Percentiles rank a stretch among this genome's conserved stretches.
These are phyloP conservation scores for Pogonus chalceus DNA, from an alignment of 1,140 invertebrate species.

Conservation along the genomic window DNA sequence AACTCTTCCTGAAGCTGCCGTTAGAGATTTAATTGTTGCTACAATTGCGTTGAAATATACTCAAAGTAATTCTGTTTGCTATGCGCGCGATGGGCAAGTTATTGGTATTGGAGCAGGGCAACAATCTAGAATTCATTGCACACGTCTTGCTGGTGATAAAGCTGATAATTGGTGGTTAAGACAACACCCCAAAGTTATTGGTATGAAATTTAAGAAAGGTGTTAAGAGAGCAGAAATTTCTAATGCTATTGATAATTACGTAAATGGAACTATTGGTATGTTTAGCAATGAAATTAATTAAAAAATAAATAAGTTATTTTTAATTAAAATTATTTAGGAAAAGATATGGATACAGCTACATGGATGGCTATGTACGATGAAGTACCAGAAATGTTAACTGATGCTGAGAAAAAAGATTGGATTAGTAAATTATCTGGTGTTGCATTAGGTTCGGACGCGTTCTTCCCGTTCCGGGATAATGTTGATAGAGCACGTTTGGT, in stretches of 20 bases:
- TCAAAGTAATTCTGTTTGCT: slow-evolving; percentile 95
- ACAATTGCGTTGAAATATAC: slow-evolving; percentile 96
- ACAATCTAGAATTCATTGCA: slow-evolving; percentile 96
- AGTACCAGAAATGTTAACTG: slow-evolving; percentile 55
- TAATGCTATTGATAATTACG: slow-evolving; percentile 94
- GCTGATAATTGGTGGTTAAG: slow-evolving; percentile 98
- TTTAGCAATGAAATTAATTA: not conserved
- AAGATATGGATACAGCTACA: slow-evolving; percentile 55
- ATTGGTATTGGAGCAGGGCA: slow-evolving; percentile 94
- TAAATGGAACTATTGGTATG: slow-evolving; percentile 78
- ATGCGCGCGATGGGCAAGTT: slow-evolving; percentile 83
- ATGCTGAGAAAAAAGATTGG: slow-evolving; percentile 70
- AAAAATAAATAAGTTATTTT: not conserved
- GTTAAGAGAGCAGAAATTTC: slow-evolving; percentile 88
- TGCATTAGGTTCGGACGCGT: slow-evolving; percentile 92
- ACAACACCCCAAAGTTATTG: slow-evolving; percentile 78
- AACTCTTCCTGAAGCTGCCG: slow-evolving; percentile 59
- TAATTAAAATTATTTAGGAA: slow-evolving; percentile 32
- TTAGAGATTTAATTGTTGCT: slow-evolving; percentile 89
- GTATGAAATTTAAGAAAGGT: slow-evolving; percentile 80
- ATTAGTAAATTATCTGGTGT: slow-evolving; percentile 70
- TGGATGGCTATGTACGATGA: slow-evolving; percentile 68
- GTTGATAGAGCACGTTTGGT: slow-evolving; percentile 89
- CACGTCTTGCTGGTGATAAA: slow-evolving; percentile 91
- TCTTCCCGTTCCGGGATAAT: slow-evolving; percentile 98